A percentile compares a stretch with the other conserved stretches of the same genome.
Evolutionary conservation across 2,797 vertebrate genomes (phyloP).

Genomic region (Arnoldichthys spilopterus): DNA sequence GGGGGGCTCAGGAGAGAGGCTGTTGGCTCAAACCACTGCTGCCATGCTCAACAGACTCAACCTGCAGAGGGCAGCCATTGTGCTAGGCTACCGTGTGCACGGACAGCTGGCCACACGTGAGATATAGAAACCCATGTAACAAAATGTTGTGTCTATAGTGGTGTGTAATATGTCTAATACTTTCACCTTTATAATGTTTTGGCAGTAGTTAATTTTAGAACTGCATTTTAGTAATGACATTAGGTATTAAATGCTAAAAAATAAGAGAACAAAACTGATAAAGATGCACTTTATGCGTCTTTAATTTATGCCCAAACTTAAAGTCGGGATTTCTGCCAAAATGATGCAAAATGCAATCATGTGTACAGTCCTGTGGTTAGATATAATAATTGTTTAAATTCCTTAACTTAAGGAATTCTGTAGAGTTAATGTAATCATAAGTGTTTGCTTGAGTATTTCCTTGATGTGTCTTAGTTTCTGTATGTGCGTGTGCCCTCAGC

Average conservation of each 20-base stretch:
- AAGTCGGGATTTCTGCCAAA: no score
- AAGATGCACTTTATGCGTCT: no score
- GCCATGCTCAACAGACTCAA: constrained; percentile 90
- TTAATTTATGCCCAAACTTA: no score
- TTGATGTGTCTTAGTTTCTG: background rate
- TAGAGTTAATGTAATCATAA: background rate
- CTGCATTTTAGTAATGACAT: no score
- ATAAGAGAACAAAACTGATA: no score
- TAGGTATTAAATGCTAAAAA: no score
- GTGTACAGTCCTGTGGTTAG: background rate
- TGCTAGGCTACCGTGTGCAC: constrained; percentile 91
- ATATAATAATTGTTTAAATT: background rate
- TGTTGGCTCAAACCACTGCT: constrained; percentile 84
- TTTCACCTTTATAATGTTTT: no score
- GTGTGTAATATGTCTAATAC: no score
- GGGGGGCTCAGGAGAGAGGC: constrained; percentile 84
- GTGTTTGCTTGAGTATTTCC: background rate
- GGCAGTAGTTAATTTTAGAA: no score
- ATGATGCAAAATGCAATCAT: no score
- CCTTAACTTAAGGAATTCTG: background rate
- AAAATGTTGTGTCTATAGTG: background rate
- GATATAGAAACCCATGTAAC: constrained; percentile 55
- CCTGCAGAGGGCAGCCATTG: constrained; percentile 92
- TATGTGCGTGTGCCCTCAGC: constrained; percentile 70
- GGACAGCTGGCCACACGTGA: constrained; percentile 91